A percentile compares a stretch with the other conserved stretches of the same genome.
These are phyloP conservation scores for Chesias legatella DNA, from an alignment of 2,888 invertebrate genomes.

Conservation along the genomic window DNA sequence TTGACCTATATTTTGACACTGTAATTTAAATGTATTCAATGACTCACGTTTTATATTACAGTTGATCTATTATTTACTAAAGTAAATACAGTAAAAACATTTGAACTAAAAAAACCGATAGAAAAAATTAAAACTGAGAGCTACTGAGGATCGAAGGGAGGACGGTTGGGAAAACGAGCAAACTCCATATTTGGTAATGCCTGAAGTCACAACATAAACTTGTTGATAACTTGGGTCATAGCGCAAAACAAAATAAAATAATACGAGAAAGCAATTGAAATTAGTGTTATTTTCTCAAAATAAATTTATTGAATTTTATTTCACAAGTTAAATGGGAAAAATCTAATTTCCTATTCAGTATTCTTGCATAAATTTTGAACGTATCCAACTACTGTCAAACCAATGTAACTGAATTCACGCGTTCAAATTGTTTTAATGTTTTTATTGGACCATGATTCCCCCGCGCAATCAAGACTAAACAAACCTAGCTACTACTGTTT, in stretches of 20 bases:
- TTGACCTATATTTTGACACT: constrained; percentile 78
- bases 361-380: constrained; percentile 49
- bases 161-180: constrained; percentile 82
- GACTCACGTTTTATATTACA: constrained; percentile 69
- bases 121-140: constrained; percentile 72
- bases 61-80: constrained; percentile 61
- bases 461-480: too few relatives aligned
- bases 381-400: constrained; percentile 43
- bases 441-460: not conserved
- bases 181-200: constrained; percentile 86
- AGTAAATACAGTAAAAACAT: constrained; percentile 73
- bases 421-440: constrained; percentile 29
- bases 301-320: constrained; percentile 22
- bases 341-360: constrained; percentile 33
- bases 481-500: too few relatives aligned
- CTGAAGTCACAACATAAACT: constrained; percentile 68
- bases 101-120: constrained; percentile 62
- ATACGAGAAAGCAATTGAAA: not conserved
- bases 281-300: constrained; percentile 1
- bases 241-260: constrained; percentile 1
- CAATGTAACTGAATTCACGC: constrained; percentile 20
- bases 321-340: constrained; percentile 19
- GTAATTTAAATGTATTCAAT: constrained; percentile 42
- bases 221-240: constrained; percentile 22
- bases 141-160: constrained; percentile 79